Evolutionary conservation across 2,797 vertebrate species (phyloP).

Genomic region (Arctocebus calabarensis): DNA sequence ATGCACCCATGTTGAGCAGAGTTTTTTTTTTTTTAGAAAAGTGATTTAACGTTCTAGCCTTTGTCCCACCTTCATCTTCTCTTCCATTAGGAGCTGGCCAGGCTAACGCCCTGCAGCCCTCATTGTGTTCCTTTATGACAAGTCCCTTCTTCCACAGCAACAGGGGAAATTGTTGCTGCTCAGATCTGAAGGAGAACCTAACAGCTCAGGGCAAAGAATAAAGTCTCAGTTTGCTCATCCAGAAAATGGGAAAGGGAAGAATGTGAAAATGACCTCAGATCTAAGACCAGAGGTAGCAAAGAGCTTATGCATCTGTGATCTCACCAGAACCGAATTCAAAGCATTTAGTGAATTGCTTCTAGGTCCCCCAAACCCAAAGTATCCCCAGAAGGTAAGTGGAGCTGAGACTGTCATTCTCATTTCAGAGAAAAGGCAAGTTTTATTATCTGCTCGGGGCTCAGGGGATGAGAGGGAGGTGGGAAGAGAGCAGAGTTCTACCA

Average conservation of each 20-base stretch:
- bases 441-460: not conserved
- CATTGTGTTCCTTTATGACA: not conserved
- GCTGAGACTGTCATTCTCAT: not conserved
- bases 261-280: not conserved
- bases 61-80: not conserved
- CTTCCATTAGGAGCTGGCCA: not conserved
- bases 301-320: not conserved
- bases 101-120: not conserved
- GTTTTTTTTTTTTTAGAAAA: slow-evolving; percentile 71
- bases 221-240: slow-evolving; percentile 19
- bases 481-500: not conserved
- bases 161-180: not conserved
- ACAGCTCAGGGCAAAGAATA: not conserved
- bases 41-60: slow-evolving; percentile 61
- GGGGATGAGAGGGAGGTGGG: not conserved
- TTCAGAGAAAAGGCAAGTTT: not conserved
- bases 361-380: not conserved
- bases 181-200: not conserved
- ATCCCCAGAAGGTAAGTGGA: not conserved
- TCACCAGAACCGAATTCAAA: not conserved
- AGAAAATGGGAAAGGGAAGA: not conserved
- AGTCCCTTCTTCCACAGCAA: not conserved
- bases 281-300: not conserved
- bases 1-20: slow-evolving; percentile 73
- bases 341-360: not conserved